Percentiles rank a stretch among this genome's conserved stretches.
phyloP scores from a whole-genome alignment of 1,140 invertebrate species.

The Leguminivora glycinivorella region DNA sequence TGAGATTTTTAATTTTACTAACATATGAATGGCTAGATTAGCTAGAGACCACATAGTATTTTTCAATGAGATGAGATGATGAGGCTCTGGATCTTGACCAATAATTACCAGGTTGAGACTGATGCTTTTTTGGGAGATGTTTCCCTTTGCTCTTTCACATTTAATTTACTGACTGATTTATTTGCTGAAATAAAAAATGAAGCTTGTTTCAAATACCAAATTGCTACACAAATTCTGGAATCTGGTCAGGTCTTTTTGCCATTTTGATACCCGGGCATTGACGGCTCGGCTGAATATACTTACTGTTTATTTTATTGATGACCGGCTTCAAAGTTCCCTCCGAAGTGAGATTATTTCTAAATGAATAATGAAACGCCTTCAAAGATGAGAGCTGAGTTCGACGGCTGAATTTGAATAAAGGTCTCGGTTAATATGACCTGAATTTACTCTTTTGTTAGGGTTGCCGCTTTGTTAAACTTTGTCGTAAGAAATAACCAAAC shows the following conservation, averaged over 20 bases:
- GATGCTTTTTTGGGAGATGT: too few species aligned
- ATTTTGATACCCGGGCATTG: neutral
- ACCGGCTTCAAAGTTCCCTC: neutral
- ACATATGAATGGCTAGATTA: too few species aligned
- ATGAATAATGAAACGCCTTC: constrained; percentile 22
- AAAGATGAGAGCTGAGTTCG: constrained; percentile 17
- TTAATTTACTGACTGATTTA: too few species aligned
- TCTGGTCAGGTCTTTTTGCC: neutral
- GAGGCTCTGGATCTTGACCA: too few species aligned
- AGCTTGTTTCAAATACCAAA: neutral
- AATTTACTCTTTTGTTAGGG: constrained; percentile 15
- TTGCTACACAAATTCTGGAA: neutral
- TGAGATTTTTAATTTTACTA: too few species aligned
- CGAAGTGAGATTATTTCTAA: constrained; percentile 19
- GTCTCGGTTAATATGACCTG: constrained; percentile 21
- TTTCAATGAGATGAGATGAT: too few species aligned
- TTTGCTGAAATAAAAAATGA: too few species aligned
- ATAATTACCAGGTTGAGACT: too few species aligned
- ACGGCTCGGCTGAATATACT: neutral
- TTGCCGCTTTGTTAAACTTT: neutral
- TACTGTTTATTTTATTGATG: constrained; percentile 13
- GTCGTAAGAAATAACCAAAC: neutral
- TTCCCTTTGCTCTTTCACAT: too few species aligned
- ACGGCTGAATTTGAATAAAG: constrained; percentile 26
- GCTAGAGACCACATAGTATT: too few species aligned